These are phyloP conservation scores for Microtus oregoni DNA, from an alignment of 2,113 vertebrate genomes.

Conservation along the genomic window DNA sequence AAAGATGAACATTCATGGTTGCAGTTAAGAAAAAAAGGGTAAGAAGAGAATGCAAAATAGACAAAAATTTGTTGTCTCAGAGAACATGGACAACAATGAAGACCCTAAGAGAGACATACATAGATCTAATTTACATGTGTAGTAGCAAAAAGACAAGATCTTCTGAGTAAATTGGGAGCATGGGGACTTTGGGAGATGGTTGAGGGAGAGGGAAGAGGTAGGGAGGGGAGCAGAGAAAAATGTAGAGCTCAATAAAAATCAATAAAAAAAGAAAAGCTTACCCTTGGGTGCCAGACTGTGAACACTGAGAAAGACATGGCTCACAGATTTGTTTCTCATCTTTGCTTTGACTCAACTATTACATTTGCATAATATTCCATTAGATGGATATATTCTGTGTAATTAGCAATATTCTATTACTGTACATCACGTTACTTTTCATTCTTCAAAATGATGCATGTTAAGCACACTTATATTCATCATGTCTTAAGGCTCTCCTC, in stretches of 20 bases:
- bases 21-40: background rate
- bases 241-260: too few relatives aligned
- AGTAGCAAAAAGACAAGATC: too few relatives aligned
- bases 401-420: background rate
- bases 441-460: background rate
- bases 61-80: too few relatives aligned
- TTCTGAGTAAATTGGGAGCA: too few relatives aligned
- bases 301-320: background rate
- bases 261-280: too few relatives aligned
- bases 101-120: too few relatives aligned
- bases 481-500: background rate
- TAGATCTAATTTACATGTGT: too few relatives aligned
- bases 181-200: too few relatives aligned
- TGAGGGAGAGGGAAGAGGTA: too few relatives aligned
- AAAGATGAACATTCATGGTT: background rate
- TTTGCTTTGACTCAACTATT: conserved; percentile 34
- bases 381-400: background rate
- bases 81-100: too few relatives aligned
- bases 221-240: too few relatives aligned
- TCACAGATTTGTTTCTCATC: background rate
- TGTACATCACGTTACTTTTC: background rate
- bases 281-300: background rate
- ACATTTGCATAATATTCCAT: background rate
- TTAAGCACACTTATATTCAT: background rate
- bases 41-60: background rate